Percentiles rank a stretch among this genome's conserved stretches.
Evolutionary conservation across 2,797 vertebrate species (phyloP).

Genomic region (Caiman crocodilus): DNA sequence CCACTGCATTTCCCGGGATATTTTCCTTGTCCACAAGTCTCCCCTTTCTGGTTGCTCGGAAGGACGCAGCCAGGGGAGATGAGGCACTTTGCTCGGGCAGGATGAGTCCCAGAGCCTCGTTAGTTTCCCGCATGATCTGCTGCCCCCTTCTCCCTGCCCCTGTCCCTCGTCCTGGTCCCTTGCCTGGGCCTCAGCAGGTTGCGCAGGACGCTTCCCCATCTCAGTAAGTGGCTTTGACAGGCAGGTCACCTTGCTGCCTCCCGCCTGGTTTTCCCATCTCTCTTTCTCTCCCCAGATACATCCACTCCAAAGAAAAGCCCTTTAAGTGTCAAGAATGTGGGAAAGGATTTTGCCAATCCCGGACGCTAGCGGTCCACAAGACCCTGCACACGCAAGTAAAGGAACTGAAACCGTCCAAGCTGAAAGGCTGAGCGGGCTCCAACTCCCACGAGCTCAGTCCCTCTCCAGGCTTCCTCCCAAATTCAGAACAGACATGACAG

Average conservation of each 20-base stretch:
- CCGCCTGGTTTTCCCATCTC: background rate
- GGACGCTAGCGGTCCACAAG: slow-evolving; percentile 99
- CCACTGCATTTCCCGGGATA: no score
- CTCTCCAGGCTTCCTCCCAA: slow-evolving; percentile 47
- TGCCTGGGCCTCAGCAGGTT: background rate
- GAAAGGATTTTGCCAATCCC: slow-evolving; percentile 98
- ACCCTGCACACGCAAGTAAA: slow-evolving; percentile 99
- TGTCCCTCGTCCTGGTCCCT: background rate
- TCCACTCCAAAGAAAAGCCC: slow-evolving; percentile 99
- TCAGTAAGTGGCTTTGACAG: background rate
- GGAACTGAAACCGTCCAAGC: slow-evolving; percentile 96
- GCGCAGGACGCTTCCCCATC: background rate
- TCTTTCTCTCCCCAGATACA: slow-evolving; percentile 88
- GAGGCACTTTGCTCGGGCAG: background rate
- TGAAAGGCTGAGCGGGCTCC: slow-evolving; percentile 87
- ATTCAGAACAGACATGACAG: slow-evolving; percentile 61
- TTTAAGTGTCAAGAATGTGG: slow-evolving; percentile 99
- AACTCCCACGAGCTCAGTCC: slow-evolving; percentile 33
- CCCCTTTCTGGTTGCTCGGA: no score
- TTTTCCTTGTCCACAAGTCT: no score
- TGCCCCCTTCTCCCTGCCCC: background rate
- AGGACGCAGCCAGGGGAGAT: no score
- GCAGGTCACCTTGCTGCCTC: background rate
- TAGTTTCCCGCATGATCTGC: no score
- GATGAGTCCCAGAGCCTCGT: background rate